Conservation (phyloP, 2,113 vertebrate genomes). For the Passer montanus region DNA sequence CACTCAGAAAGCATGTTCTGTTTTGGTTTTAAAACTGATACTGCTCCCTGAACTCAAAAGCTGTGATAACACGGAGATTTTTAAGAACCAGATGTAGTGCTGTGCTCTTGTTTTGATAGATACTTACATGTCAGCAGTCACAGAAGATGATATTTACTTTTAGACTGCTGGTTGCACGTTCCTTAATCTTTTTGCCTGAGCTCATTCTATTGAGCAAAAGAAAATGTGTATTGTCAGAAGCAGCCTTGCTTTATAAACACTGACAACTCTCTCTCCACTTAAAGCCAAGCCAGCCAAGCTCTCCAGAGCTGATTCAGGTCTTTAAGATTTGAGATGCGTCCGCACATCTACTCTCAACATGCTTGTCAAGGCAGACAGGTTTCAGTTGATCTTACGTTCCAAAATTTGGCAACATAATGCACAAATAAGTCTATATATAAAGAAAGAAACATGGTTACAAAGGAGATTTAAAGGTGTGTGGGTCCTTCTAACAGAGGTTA, state of each 20-base stretch:
- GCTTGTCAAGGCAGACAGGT: neutral
- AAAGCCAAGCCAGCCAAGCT: neutral
- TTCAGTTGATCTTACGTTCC: neutral
- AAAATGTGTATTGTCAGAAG: neutral
- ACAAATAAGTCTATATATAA: neutral
- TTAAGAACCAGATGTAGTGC: neutral
- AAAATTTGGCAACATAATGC: neutral
- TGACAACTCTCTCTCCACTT: neutral
- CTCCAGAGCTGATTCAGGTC: neutral
- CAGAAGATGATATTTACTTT: conserved; percentile 38
- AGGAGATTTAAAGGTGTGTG: neutral
- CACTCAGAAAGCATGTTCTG: neutral
- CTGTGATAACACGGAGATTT: neutral
- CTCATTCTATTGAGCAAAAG: neutral
- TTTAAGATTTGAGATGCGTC: neutral
- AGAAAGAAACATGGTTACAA: neutral
- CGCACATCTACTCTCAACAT: rapidly evolving
- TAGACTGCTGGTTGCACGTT: neutral
- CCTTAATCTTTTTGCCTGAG: conserved; percentile 18
- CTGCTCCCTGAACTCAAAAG: neutral
- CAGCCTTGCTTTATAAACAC: neutral
- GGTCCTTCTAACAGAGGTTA: neutral
- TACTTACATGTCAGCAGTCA: neutral
- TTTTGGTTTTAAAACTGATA: conserved; percentile 1
- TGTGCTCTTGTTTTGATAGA: neutral